These are phyloP conservation scores for Gibbula magus DNA, from an alignment of 2,888 invertebrate genomes.

Conservation along the genomic window DNA sequence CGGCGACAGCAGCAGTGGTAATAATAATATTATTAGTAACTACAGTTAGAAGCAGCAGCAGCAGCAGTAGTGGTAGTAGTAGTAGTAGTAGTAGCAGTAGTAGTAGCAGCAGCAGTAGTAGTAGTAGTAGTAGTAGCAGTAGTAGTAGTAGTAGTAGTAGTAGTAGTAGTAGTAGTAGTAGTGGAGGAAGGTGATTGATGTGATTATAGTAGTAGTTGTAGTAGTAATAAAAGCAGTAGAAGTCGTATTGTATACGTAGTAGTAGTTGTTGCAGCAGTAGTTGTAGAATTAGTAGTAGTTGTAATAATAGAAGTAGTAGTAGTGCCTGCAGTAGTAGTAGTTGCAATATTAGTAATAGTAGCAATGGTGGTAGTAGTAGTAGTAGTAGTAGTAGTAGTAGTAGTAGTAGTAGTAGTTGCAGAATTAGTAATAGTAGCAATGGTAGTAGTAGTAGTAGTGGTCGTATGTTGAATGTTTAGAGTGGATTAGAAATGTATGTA, in stretches of 20 bases:
- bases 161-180: conserved; percentile 7
- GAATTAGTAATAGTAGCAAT: neutral
- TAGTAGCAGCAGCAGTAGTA: conserved; percentile 9
- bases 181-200: neutral
- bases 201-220: neutral
- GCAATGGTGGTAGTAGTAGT: neutral
- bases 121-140: conserved; percentile 20
- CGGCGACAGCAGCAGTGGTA: neutral
- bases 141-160: neutral
- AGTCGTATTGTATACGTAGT: neutral
- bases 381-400: neutral
- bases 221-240: too few relatives aligned
- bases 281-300: neutral
- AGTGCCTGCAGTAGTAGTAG: neutral
- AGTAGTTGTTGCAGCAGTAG: neutral
- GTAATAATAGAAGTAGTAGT: neutral
- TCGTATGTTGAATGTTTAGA: too few relatives aligned
- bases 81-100: neutral
- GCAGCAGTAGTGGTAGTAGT: neutral
- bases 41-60: neutral
- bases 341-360: neutral
- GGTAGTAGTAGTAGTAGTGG: neutral
- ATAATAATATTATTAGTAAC: neutral
- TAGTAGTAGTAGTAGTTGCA: neutral
- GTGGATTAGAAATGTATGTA: too few relatives aligned